Evolutionary conservation across 2,797 vertebrate species (phyloP).

Genomic region (Lepilemur septentrionalis): DNA sequence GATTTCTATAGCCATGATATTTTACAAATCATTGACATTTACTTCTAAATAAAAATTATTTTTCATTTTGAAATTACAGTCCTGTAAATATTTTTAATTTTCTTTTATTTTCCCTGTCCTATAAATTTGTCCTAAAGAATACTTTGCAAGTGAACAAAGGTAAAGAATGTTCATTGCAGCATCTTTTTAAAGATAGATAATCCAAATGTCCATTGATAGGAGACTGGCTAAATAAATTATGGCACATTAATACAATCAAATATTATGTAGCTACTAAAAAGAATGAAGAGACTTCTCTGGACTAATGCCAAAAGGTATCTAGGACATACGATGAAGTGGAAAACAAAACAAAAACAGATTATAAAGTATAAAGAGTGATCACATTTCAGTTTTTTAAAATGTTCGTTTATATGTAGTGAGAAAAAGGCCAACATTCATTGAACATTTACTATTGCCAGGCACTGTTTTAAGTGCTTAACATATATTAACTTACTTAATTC

Average conservation of each 20-base stretch:
- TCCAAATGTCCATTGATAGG: neutral
- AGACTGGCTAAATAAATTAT: slow-evolving; percentile 6
- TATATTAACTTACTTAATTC: neutral
- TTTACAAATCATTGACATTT: slow-evolving; percentile 15
- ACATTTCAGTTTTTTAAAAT: slow-evolving; percentile 21
- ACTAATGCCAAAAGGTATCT: neutral
- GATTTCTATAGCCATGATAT: neutral
- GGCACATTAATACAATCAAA: slow-evolving; percentile 7
- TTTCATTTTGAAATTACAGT: slow-evolving; percentile 17
- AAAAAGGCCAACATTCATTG: slow-evolving; percentile 20
- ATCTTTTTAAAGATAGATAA: slow-evolving; percentile 1
- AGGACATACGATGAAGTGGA: neutral
- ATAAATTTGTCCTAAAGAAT: slow-evolving; percentile 35
- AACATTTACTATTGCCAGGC: neutral
- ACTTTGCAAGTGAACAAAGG: neutral
- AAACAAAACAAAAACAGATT: neutral
- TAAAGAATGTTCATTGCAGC: neutral
- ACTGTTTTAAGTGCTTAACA: neutral
- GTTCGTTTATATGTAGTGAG: neutral
- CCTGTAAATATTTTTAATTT: neutral
- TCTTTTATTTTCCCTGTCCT: neutral
- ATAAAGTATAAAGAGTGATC: neutral
- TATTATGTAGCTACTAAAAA: neutral
- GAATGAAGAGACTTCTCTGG: neutral
- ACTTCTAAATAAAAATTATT: slow-evolving; percentile 38